Evolutionary conservation across 2,888 invertebrate species (phyloP), one percentile per base, ranked within the genome.

Genomic region (Hyles lineata): DNA sequence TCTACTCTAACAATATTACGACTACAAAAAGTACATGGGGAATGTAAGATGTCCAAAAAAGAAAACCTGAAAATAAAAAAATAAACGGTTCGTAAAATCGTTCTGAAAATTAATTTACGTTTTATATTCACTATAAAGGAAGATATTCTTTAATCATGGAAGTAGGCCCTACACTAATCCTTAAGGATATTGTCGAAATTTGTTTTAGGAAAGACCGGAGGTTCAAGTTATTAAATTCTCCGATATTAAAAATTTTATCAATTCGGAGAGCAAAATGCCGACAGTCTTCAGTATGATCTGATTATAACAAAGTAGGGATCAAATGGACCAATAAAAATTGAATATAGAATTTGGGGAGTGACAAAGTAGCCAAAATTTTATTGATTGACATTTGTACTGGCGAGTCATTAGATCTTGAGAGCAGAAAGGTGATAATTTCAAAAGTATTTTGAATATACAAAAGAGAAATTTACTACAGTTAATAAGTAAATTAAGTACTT

Each of bases 241-340:
- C 50, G 67, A 67, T 67, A 67, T 67, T 67, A 67, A 67, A 67
- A 63, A 23, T 17, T 50, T 67, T 67, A 67, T 67, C 67, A 67
- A 67, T 67, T 50, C 67, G 17, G 43, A 23, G 67, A 50, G 21
- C 43, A 50, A 67, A 67, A 50, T 21, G 4, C 23, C 67, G 23
- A 50, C 43, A 23, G 67, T 63, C 43, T 43, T 50, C 67, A 43
- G 23, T 23, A 23, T 67, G 67, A 67, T 67, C 67, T 50, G 50
- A 67, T 50, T 67, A 67, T 67, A 67, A 43, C 43, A 21, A 63
- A 63, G 63, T 67, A 50, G 50, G 35, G 67, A 50, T 67, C 67
- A 67, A 67, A 67, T 43, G 67, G 67, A 67, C 50, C 67, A 43
- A 67, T 67, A 43, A 67, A 67, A 67, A 43, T 35, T 11, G 11